These are phyloP conservation scores for Perizoma flavofasciatum DNA, from an alignment of 2,888 invertebrate genomes.

Conservation along the genomic window DNA sequence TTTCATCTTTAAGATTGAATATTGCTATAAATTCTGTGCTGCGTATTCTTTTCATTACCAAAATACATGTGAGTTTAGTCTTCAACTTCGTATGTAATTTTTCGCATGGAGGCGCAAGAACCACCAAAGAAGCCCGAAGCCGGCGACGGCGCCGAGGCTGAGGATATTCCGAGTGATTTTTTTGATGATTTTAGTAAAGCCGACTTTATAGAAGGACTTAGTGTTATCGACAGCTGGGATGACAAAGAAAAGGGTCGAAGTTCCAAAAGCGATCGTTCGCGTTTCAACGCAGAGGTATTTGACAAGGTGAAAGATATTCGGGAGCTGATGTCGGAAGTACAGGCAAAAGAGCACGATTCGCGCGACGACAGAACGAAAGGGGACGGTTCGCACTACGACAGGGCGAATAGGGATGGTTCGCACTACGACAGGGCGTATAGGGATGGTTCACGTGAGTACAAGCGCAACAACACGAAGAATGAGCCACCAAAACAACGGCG, in stretches of 20 bases:
- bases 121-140: slow-evolving; percentile 36
- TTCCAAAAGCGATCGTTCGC: slow-evolving; percentile 34
- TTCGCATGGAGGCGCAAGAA: slow-evolving; percentile 27
- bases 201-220: slow-evolving; percentile 76
- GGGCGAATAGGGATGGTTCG: slow-evolving; percentile 1
- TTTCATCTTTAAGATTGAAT: no score
- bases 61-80: slow-evolving; percentile 2
- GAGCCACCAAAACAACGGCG: slow-evolving; percentile 25
- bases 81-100: not conserved
- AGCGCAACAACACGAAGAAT: slow-evolving; percentile 5
- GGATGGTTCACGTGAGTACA: slow-evolving; percentile 16
- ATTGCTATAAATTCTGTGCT: no score
- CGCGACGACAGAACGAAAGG: slow-evolving; percentile 28
- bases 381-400: slow-evolving; percentile 14
- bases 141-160: slow-evolving; percentile 50
- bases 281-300: slow-evolving; percentile 49
- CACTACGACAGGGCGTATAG: not conserved
- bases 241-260: slow-evolving; percentile 45
- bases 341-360: slow-evolving; percentile 1
- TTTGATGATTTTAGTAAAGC: slow-evolving; percentile 77
- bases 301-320: slow-evolving; percentile 62
- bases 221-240: slow-evolving; percentile 77
- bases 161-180: slow-evolving; percentile 78
- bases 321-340: slow-evolving; percentile 52
- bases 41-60: not conserved